Conservation (phyloP, 1,140 invertebrate genomes). For the Drosophila willistoni region DNA sequence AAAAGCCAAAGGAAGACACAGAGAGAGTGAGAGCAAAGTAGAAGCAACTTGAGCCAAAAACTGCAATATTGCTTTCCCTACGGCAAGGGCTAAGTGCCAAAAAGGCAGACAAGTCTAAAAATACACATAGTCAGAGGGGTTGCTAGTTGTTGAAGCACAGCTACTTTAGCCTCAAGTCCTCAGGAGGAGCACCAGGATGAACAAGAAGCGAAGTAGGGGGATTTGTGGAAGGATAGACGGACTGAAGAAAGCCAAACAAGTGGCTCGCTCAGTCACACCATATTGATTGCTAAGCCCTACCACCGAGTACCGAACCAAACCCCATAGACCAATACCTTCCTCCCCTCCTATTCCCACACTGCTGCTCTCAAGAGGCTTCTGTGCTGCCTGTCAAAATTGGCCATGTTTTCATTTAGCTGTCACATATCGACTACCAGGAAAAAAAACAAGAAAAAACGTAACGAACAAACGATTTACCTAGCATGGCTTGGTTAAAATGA, state of each 20-base stretch:
- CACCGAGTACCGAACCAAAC: constrained; percentile 21
- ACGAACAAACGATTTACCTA: constrained; percentile 53
- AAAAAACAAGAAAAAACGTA: constrained; percentile 13
- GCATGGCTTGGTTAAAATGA: constrained; percentile 16
- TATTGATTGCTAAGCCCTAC: constrained; percentile 67
- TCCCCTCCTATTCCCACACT: background rate
- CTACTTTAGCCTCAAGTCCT: constrained; percentile 53
- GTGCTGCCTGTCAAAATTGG: constrained; percentile 47
- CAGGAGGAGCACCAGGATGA: background rate
- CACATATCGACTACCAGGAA: constrained; percentile 25
- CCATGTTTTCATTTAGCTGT: constrained; percentile 63
- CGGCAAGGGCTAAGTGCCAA: constrained; percentile 40
- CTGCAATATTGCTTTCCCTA: constrained; percentile 69
- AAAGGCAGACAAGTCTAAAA: constrained; percentile 69
- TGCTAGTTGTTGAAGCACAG: constrained; percentile 15
- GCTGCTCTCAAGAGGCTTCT: constrained; percentile 1
- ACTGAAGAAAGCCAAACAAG: constrained; percentile 74
- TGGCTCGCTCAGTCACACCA: constrained; percentile 53
- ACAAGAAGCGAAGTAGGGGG: constrained; percentile 6
- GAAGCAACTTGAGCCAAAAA: constrained; percentile 58
- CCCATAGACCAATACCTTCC: background rate
- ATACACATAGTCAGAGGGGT: constrained; percentile 39
- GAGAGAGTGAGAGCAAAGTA: background rate
- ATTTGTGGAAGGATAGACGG: background rate
- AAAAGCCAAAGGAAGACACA: background rate